Conservation (phyloP, 2,113 vertebrate genomes). For the Numida meleagris region DNA sequence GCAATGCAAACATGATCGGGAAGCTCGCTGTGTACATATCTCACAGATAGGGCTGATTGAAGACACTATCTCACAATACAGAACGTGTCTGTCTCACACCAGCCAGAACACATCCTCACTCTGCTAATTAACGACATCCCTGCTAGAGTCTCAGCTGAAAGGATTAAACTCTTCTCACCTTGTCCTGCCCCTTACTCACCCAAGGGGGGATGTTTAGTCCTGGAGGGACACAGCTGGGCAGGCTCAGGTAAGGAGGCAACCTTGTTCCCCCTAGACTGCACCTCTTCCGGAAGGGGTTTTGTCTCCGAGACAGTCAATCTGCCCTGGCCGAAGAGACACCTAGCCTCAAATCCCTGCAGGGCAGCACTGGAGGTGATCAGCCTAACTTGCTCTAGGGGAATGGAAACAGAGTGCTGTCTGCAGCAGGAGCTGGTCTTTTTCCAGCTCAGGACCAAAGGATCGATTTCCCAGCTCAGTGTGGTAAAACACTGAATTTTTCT, state of each 20-base stretch:
- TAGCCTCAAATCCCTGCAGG: background rate
- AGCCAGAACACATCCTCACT: constrained; percentile 8
- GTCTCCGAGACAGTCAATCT: background rate
- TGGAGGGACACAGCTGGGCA: background rate
- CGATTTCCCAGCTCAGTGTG: background rate
- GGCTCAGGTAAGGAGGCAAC: background rate
- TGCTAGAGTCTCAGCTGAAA: constrained; percentile 38
- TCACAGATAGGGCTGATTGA: constrained; percentile 17
- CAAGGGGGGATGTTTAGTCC: background rate
- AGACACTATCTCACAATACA: constrained; percentile 26
- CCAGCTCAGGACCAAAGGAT: background rate
- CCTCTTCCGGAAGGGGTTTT: background rate
- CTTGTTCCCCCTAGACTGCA: background rate
- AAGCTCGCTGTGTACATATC: background rate
- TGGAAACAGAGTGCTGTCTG: background rate
- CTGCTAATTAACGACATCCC: constrained; percentile 55
- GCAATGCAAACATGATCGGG: background rate
- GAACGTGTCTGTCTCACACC: constrained; percentile 53
- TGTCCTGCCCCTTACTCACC: background rate
- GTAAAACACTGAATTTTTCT: background rate
- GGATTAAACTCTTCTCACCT: constrained; percentile 53
- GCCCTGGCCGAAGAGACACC: background rate
- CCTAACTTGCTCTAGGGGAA: background rate
- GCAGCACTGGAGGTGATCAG: background rate
- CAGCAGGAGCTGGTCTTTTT: constrained; percentile 20